phyloP scores from a whole-genome alignment of 2,888 invertebrate species.

The Synergus laeviventris region DNA sequence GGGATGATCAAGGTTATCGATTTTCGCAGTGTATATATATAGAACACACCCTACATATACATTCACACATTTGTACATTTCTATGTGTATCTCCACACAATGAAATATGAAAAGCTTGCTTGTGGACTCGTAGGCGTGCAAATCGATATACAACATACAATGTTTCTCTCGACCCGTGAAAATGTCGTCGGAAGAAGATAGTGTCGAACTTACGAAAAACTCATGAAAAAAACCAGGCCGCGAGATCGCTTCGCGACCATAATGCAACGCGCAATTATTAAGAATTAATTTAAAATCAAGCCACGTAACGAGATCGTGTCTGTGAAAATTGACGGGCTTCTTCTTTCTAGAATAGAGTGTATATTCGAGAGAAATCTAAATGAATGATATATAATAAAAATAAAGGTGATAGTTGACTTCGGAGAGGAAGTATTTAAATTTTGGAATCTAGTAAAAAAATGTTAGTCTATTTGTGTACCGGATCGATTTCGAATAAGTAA shows the following conservation, averaged over 20 bases:
- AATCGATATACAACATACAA: constrained; percentile 58
- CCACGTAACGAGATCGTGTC: not conserved
- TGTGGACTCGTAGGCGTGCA: constrained; percentile 33
- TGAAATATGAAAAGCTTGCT: constrained; percentile 14
- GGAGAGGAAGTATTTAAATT: not conserved
- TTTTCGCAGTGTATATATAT: not conserved
- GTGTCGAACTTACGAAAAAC: constrained; percentile 20
- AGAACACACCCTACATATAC: constrained; percentile 3
- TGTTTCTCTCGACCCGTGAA: constrained; percentile 54
- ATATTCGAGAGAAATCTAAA: not conserved
- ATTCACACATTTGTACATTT: not conserved
- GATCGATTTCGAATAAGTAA: not conserved
- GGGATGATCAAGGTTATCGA: constrained; percentile 36
- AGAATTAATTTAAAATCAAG: not conserved
- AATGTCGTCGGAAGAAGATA: constrained; percentile 49
- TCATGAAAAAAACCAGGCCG: not conserved
- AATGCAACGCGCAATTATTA: constrained; percentile 11
- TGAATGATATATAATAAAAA: not conserved
- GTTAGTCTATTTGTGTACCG: not conserved
- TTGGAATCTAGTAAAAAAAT: not conserved
- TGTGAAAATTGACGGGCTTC: not conserved
- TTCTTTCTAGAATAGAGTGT: not conserved
- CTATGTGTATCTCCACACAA: constrained; percentile 7
- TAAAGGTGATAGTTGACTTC: not conserved
- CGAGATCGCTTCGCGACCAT: not conserved